These are phyloP conservation scores for Siniperca obscura DNA, from an alignment of 2,797 vertebrate species.

Conservation along the genomic window DNA sequence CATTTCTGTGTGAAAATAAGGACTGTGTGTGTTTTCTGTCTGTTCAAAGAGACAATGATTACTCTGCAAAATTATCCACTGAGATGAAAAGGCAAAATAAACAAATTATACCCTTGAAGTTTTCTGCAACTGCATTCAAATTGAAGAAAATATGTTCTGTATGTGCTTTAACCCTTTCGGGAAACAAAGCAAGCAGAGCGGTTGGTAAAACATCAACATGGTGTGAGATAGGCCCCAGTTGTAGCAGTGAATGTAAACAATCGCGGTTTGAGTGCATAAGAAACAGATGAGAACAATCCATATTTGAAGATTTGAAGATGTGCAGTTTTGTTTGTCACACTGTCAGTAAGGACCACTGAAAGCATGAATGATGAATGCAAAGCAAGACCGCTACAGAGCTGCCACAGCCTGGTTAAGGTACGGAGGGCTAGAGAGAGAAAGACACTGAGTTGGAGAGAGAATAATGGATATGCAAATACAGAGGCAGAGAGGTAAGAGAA, in stretches of 20 bases:
- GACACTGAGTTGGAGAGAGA: neutral
- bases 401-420: neutral
- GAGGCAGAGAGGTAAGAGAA: neutral
- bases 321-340: conserved; percentile 31
- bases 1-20: conserved; percentile 57
- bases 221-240: conserved; percentile 32
- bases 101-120: conserved; percentile 59
- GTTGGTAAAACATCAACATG: neutral
- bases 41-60: conserved; percentile 62
- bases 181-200: neutral
- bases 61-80: conserved; percentile 44
- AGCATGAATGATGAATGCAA: neutral
- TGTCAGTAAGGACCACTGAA: neutral
- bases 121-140: conserved; percentile 50
- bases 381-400: neutral
- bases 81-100: conserved; percentile 54
- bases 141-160: conserved; percentile 13
- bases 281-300: conserved; percentile 48
- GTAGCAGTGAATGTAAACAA: conserved; percentile 45
- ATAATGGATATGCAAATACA: conserved; percentile 3
- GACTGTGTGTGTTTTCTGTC: conserved; percentile 42
- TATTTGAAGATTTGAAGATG: conserved; percentile 27
- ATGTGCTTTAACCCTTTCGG: conserved; percentile 47
- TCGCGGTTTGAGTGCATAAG: neutral
- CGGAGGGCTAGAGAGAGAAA: neutral